phyloP scores from a whole-genome alignment of 2,888 invertebrate genomes.

The Axea sp. region DNA sequence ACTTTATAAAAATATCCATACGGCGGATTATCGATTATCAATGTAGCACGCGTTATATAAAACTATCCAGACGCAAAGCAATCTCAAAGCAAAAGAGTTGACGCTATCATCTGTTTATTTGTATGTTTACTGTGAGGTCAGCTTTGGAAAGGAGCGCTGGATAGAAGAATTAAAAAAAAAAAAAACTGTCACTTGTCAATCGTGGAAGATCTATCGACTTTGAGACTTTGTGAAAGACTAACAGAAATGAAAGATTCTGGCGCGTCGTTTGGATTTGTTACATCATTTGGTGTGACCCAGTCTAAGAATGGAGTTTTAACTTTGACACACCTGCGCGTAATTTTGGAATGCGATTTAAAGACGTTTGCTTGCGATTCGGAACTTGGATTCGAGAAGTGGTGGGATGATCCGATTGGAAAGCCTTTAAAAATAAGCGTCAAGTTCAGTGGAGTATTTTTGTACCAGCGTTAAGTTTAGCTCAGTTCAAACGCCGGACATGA shows the following conservation, averaged over 20 bases:
- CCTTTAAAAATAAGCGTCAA: slow-evolving; percentile 45
- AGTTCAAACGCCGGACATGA: slow-evolving; percentile 23
- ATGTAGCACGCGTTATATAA: slow-evolving; percentile 6
- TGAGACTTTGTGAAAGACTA: slow-evolving; percentile 18
- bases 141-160: no score
- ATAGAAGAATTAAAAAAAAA: no score
- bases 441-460: slow-evolving; percentile 46
- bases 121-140: not conserved
- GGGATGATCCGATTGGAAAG: slow-evolving; percentile 21
- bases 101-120: not conserved
- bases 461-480: slow-evolving; percentile 28
- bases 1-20: slow-evolving; percentile 15
- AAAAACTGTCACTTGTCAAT: no score
- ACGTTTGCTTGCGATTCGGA: no score
- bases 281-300: slow-evolving; percentile 24
- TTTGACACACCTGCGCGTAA: not conserved
- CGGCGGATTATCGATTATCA: slow-evolving; percentile 19
- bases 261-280: slow-evolving; percentile 7
- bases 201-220: not conserved
- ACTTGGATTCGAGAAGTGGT: no score
- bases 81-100: not conserved
- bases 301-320: not conserved
- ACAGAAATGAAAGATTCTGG: slow-evolving; percentile 15
- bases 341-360: no score
- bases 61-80: slow-evolving; percentile 6